Percentiles rank a stretch among this genome's conserved stretches.
phyloP scores from a whole-genome alignment of 2,113 vertebrate species.

The Opisthocomus hoazin region DNA sequence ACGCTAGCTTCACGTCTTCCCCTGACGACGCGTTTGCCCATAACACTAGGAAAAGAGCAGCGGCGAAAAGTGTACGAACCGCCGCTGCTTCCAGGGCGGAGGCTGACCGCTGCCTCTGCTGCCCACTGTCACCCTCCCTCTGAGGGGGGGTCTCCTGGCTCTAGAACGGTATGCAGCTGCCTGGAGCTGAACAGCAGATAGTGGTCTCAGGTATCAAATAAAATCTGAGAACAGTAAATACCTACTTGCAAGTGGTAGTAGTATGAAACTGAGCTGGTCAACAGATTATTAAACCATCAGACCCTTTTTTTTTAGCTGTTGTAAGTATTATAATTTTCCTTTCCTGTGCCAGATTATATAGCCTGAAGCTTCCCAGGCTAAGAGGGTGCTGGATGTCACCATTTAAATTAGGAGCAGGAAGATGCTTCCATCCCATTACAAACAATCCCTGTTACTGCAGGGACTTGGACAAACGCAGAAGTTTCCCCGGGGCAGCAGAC shows the following conservation, averaged over 20 bases:
- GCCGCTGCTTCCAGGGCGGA: background rate
- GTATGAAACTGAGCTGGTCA: background rate
- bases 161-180: background rate
- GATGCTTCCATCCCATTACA: background rate
- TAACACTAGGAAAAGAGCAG: background rate
- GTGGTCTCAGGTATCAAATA: background rate
- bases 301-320: background rate
- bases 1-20: background rate
- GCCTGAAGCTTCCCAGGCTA: background rate
- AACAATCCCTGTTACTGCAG: background rate
- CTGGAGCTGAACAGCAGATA: background rate
- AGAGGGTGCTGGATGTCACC: background rate
- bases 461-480: background rate
- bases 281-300: background rate
- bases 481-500: background rate
- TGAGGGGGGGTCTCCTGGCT: background rate
- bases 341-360: background rate
- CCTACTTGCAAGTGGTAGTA: fast-evolving
- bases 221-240: background rate
- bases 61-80: fast-evolving
- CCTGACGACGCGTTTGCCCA: fast-evolving
- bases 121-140: too few relatives aligned
- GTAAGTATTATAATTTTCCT: background rate
- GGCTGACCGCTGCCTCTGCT: too few relatives aligned
- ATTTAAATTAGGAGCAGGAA: background rate